phyloP scores from a whole-genome alignment of 2,797 vertebrate species.

The Peromyscus melanophrys region DNA sequence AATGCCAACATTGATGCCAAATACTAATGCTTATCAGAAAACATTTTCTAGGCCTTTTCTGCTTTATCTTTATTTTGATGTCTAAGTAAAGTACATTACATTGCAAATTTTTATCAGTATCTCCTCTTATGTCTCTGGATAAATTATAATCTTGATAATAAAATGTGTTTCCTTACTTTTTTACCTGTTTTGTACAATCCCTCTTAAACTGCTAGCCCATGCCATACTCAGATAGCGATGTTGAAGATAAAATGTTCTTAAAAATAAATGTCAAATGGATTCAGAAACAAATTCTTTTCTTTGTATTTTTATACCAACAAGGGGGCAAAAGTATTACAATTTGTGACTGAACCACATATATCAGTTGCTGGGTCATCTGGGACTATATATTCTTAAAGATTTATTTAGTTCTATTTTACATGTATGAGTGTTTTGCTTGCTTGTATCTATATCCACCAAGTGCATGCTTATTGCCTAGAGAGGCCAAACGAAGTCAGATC shows the following conservation, averaged over 20 bases:
- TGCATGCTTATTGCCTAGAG: background rate
- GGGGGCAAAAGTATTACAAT: background rate
- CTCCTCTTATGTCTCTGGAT: background rate
- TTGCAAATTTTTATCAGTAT: background rate
- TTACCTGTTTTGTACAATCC: background rate
- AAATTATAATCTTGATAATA: background rate
- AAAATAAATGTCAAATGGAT: background rate
- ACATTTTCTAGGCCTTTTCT: background rate
- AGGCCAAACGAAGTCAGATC: background rate
- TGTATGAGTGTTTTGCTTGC: background rate
- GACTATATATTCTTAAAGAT: background rate
- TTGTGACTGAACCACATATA: background rate
- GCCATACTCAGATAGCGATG: fast-evolving
- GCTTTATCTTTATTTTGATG: background rate
- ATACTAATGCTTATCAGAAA: background rate
- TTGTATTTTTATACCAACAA: background rate
- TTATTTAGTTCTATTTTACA: background rate
- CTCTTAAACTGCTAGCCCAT: background rate
- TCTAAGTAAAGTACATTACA: background rate
- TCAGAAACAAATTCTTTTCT: background rate
- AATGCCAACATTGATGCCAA: background rate
- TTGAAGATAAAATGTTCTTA: background rate
- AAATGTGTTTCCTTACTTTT: background rate
- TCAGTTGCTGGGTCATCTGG: background rate
- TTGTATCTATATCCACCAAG: background rate